phyloP scores from a whole-genome alignment of 1,140 invertebrate genomes.

The Drosophila pandora region DNA sequence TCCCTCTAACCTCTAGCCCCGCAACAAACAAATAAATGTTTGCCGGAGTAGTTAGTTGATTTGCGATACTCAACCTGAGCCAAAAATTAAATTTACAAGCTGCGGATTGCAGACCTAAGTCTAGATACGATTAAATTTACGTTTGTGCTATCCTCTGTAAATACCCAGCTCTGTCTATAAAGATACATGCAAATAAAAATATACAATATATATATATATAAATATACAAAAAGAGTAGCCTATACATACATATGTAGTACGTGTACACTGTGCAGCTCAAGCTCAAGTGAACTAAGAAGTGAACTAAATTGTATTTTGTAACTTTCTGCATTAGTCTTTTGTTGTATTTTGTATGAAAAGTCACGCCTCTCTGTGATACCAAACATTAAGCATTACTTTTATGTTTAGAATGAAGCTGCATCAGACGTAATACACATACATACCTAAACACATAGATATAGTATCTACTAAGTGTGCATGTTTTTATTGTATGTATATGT shows the following conservation, averaged over 20 bases:
- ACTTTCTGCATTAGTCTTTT: conserved; percentile 71
- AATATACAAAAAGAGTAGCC: conserved; percentile 43
- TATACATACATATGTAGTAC: conserved; percentile 23
- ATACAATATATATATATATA: conserved; percentile 38
- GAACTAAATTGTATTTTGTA: conserved; percentile 72
- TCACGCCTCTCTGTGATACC: conserved; percentile 84
- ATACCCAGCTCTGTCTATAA: conserved; percentile 51
- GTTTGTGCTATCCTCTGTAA: conserved; percentile 56
- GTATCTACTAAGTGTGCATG: conserved; percentile 70
- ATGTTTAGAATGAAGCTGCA: conserved; percentile 79
- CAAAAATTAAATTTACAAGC: conserved; percentile 67
- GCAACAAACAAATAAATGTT: conserved; percentile 11
- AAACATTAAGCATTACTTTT: conserved; percentile 83
- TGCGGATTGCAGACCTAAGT: conserved; percentile 42
- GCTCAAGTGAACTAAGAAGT: conserved; percentile 54
- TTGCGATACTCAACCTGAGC: conserved; percentile 75
- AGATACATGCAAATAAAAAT: conserved; percentile 1
- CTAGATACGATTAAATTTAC: conserved; percentile 41
- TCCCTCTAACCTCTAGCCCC: background rate
- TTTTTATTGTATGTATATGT: conserved; percentile 71
- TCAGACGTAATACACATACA: conserved; percentile 51
- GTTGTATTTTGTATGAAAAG: conserved; percentile 75
- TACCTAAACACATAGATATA: conserved; percentile 56
- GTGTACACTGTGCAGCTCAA: conserved; percentile 46
- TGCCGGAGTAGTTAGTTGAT: conserved; percentile 67